Conservation (phyloP, 2,888 invertebrate species). For the Drosophila testacea region DNA sequence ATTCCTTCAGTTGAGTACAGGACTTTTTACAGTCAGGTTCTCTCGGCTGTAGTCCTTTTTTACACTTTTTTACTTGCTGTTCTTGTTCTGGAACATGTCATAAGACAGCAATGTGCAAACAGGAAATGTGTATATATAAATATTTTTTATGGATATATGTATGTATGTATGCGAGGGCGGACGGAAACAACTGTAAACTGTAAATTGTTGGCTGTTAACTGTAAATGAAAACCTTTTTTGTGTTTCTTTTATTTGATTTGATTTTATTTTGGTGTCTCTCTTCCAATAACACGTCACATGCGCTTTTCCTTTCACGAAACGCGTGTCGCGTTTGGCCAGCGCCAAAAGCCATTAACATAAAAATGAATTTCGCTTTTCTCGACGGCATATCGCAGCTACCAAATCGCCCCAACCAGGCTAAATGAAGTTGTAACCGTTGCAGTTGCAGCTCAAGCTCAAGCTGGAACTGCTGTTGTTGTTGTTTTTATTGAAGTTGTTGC, state of each 20-base stretch:
- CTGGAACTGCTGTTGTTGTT: slow-evolving; percentile 21
- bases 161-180: slow-evolving; percentile 21
- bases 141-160: not conserved
- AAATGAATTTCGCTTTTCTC: slow-evolving; percentile 78
- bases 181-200: slow-evolving; percentile 31
- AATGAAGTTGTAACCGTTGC: slow-evolving; percentile 58
- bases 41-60: no score
- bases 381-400: slow-evolving; percentile 67
- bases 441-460: slow-evolving; percentile 1
- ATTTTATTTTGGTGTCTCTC: slow-evolving; percentile 11
- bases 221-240: slow-evolving; percentile 52
- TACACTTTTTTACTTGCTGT: not conserved
- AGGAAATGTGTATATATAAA: slow-evolving; percentile 43
- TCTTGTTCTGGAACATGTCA: slow-evolving; percentile 55
- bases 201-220: slow-evolving; percentile 46
- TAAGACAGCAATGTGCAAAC: slow-evolving; percentile 59
- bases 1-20: no score
- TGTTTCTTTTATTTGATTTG: not conserved
- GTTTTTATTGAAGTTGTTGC: slow-evolving; percentile 25
- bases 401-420: slow-evolving; percentile 57
- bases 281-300: slow-evolving; percentile 29
- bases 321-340: slow-evolving; percentile 61
- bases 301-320: slow-evolving; percentile 77
- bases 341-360: slow-evolving; percentile 77
- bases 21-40: no score